Percentiles rank a stretch among this genome's conserved stretches.
Evolutionary conservation across 2,888 invertebrate species (phyloP).

Genomic region (Pristionchus arcanus): DNA sequence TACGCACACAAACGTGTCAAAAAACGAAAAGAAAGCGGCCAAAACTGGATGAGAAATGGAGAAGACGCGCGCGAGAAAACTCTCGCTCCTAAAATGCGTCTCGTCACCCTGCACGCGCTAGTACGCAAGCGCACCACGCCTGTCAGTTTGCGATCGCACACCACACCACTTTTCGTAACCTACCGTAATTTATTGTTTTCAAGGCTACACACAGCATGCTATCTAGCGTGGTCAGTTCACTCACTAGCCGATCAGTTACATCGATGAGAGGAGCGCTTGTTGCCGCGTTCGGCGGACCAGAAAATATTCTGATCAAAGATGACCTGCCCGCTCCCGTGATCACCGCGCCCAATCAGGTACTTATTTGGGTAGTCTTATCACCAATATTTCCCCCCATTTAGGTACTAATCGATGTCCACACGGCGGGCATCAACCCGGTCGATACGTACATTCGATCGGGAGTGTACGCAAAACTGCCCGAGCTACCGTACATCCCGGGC

Average conservation of each 20-base stretch:
- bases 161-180: not conserved
- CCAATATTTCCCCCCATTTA: conserved; percentile 67
- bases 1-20: not conserved
- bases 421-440: conserved; percentile 83
- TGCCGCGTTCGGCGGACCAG: conserved; percentile 65
- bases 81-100: not conserved
- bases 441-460: conserved; percentile 83
- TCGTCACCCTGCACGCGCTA: not conserved
- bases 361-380: not conserved
- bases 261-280: conserved; percentile 70
- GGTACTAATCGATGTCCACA: conserved; percentile 82
- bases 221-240: not conserved
- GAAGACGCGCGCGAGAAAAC: not conserved
- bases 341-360: conserved; percentile 58
- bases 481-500: conserved; percentile 83
- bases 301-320: conserved; percentile 60
- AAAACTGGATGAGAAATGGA: conserved; percentile 22
- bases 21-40: not conserved
- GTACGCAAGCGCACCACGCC: not conserved
- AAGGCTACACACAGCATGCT: not conserved
- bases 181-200: conserved; percentile 24
- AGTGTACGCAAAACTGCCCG: conserved; percentile 80
- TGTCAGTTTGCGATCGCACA: conserved; percentile 7
- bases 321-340: conserved; percentile 56
- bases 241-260: not conserved